These are phyloP conservation scores for Ernsta delagoae DNA, from an alignment of 2,888 invertebrate genomes.

Conservation along the genomic window DNA sequence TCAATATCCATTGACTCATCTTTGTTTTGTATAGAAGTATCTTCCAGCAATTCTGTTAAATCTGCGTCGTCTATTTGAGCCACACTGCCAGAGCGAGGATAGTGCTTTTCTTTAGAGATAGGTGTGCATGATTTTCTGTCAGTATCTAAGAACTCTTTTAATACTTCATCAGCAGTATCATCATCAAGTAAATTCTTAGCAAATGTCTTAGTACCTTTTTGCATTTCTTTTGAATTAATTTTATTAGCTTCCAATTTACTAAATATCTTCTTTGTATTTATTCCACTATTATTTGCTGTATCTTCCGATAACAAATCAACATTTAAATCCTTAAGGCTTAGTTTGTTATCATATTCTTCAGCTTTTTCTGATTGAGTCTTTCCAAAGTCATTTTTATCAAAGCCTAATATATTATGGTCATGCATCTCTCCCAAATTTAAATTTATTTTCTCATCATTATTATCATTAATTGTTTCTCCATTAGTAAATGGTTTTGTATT, in stretches of 20 bases:
- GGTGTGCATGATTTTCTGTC: constrained; percentile 14
- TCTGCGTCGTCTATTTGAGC: constrained; percentile 25
- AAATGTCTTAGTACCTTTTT: constrained; percentile 9
- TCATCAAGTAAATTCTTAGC: background rate
- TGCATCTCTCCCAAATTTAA: background rate
- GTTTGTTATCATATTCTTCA: constrained; percentile 6
- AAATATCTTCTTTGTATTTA: background rate
- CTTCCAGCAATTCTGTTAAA: constrained; percentile 26
- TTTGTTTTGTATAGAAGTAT: constrained; percentile 20
- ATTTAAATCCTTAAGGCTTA: background rate
- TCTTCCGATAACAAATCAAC: constrained; percentile 4
- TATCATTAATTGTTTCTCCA: background rate
- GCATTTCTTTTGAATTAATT: background rate
- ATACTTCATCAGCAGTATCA: constrained; percentile 43
- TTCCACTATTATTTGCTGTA: background rate
- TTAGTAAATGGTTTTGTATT: background rate
- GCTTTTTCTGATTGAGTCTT: background rate
- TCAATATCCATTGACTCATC: constrained; percentile 38
- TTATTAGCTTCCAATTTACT: background rate
- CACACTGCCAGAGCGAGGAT: background rate
- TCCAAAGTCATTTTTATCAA: background rate
- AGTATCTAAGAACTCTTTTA: constrained; percentile 56
- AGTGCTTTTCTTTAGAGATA: background rate
- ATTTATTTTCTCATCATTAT: background rate
- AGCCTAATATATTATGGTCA: background rate